These are phyloP conservation scores for Bombyx huttoni DNA, from an alignment of 2,888 invertebrate genomes.

Conservation along the genomic window DNA sequence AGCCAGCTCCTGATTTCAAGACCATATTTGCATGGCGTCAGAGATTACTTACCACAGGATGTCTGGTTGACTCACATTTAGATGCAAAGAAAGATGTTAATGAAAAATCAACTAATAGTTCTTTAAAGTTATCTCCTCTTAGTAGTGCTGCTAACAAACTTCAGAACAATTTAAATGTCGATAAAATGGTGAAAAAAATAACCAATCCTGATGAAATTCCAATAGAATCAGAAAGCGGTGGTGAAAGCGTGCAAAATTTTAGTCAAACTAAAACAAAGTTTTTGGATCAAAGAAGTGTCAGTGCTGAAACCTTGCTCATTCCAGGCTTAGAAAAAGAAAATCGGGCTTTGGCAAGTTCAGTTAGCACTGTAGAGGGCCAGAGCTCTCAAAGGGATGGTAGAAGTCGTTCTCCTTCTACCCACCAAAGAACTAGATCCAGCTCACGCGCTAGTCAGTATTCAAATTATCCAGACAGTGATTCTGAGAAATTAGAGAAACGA, in stretches of 20 bases:
- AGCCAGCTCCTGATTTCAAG: conserved; percentile 63
- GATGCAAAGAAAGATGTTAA: conserved; percentile 13
- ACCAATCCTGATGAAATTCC: conserved; percentile 58
- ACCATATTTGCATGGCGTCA: conserved; percentile 63
- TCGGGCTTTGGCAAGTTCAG: conserved; percentile 21
- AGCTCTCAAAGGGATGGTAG: conserved; percentile 19
- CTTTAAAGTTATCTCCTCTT: not conserved
- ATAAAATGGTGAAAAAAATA: conserved; percentile 19
- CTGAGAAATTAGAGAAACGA: conserved; percentile 19
- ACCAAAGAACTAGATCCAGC: conserved; percentile 35
- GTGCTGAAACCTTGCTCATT: conserved; percentile 47
- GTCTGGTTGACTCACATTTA: conserved; percentile 49
- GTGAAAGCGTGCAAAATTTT: conserved; percentile 22
- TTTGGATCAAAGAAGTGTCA: conserved; percentile 28
- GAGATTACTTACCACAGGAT: conserved; percentile 47
- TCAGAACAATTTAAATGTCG: conserved; percentile 5
- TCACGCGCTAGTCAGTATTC: conserved; percentile 47
- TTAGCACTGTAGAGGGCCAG: conserved; percentile 29
- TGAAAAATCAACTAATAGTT: conserved; percentile 6
- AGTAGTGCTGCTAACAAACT: not conserved
- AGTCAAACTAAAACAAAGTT: conserved; percentile 7
- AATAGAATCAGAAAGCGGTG: conserved; percentile 39
- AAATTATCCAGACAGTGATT: conserved; percentile 43
- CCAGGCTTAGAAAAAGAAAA: conserved; percentile 21
- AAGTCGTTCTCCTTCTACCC: conserved; percentile 34